Evolutionary conservation across 2,888 invertebrate genomes (phyloP).

Genomic region (Sesamia inferens): DNA sequence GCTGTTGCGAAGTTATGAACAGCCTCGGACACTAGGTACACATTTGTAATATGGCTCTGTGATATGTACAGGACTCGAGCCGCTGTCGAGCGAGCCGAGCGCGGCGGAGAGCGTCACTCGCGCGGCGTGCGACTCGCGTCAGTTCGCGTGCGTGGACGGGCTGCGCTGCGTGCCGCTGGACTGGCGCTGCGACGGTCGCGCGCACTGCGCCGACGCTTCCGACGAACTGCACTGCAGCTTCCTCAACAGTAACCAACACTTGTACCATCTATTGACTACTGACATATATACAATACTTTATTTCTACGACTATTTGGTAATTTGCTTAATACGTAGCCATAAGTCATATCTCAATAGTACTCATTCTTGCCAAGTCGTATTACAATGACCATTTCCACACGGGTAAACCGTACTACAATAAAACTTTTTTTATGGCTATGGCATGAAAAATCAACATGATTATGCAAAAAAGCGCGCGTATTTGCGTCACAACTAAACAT

Average conservation of each 20-base stretch:
- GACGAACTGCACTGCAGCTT: constrained; percentile 90
- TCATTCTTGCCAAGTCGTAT: too few species aligned
- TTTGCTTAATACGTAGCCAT: too few species aligned
- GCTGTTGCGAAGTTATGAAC: too few species aligned
- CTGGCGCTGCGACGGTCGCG: constrained; percentile 91
- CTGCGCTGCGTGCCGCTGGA: constrained; percentile 90
- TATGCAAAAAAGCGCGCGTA: too few species aligned
- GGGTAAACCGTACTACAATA: too few species aligned
- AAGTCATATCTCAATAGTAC: too few species aligned
- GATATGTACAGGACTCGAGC: constrained; percentile 10
- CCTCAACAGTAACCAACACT: constrained; percentile 62
- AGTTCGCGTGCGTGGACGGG: constrained; percentile 90
- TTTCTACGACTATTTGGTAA: too few species aligned
- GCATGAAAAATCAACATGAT: too few species aligned
- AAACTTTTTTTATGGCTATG: too few species aligned
- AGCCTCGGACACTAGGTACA: too few species aligned
- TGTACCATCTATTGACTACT: not conserved
- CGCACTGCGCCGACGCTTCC: constrained; percentile 91
- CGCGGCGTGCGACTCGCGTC: constrained; percentile 75
- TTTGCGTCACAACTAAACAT: too few species aligned
- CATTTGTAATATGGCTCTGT: not conserved
- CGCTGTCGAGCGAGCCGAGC: not conserved
- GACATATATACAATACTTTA: not conserved
- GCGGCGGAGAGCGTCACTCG: constrained; percentile 29
- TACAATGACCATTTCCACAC: too few species aligned